Base-by-base conservation (phyloP, 2,797 vertebrate genomes). In the Lepidocolaptes lacrymiger region DNA sequence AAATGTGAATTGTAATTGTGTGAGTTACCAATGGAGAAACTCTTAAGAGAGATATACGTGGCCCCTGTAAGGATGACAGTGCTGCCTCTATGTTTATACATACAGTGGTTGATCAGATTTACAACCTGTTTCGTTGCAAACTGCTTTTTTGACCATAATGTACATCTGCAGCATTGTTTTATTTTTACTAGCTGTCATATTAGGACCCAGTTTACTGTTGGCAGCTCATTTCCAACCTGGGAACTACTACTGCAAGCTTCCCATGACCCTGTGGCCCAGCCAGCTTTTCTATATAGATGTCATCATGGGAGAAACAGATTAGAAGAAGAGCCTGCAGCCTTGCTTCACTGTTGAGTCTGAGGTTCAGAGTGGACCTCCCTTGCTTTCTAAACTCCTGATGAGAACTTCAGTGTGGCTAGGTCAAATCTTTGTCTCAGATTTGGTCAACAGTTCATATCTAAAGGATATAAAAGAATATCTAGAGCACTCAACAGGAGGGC, bases 251-350 rank as follows among this genome's bases (percentile, higher is more conserved):
- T 66, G 21, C 23, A 69, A 55, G 24, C 30, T 66, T 59, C 59
- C n/a, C 9, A 1, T 27, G 34, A 61, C 49, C 26, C 46, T 0
- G 0, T 15, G 27, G 17, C 51, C 51, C 26, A 51, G 34, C 4
- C 44, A 36, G 22, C 41, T 82, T 15, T 72, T 58, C 46, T 66
- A 0, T 46, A 27, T 5, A 34, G n/a, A 10, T 62, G 14, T 66
- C 30, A 16, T 23, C 10, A 1, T 37, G 58, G 46, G 41, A 72
- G 44, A 63, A 73, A 44, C 30, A 30, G 36, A 18, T 3, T 34
- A 32, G 51, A 59, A 81, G 61, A 64, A 81, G 56, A 64, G 61
- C 41, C 27, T 36, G 14, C 22, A 61, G 36, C n/a, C 30, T 36
- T 51, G 26, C 17, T 61, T 80, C 15, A 1, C 32, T 8, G 7